Evolutionary conservation across 2,113 vertebrate genomes (phyloP).

Genomic region (Galemys pyrenaicus): DNA sequence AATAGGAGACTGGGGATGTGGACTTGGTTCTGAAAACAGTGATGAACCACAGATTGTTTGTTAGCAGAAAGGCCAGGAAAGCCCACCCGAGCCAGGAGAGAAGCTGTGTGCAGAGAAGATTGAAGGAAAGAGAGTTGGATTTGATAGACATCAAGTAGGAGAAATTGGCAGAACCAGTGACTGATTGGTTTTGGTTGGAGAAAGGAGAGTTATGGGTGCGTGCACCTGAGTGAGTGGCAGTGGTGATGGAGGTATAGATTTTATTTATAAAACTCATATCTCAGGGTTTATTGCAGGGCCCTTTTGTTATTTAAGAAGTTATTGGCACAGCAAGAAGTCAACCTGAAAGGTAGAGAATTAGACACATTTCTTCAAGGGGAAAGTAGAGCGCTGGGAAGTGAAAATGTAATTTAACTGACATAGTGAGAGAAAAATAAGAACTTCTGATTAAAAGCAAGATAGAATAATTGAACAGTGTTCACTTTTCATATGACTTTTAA

Average conservation of each 20-base stretch:
- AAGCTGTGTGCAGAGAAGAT: neutral
- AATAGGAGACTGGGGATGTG: neutral
- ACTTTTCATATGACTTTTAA: neutral
- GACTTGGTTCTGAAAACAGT: neutral
- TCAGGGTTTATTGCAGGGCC: slow-evolving; percentile 35
- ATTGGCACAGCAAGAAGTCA: slow-evolving; percentile 19
- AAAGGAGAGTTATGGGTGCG: neutral
- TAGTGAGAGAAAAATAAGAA: neutral
- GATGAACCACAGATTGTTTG: neutral
- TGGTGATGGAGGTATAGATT: neutral
- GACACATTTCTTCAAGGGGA: neutral
- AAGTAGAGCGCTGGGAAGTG: neutral
- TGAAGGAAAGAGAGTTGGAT: slow-evolving; percentile 29
- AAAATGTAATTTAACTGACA: neutral
- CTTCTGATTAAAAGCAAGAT: neutral
- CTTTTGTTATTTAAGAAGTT: slow-evolving; percentile 49
- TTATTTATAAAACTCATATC: slow-evolving; percentile 32
- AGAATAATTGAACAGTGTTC: neutral
- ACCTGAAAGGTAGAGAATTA: slow-evolving; percentile 39
- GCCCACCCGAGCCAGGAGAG: no score
- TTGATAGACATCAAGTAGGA: slow-evolving; percentile 10
- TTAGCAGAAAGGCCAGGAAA: neutral
- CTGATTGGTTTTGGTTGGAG: neutral
- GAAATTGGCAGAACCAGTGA: neutral
- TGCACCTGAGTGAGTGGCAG: neutral